These are phyloP conservation scores for Adelognathus sp. DNA, from an alignment of 2,888 invertebrate species.

Conservation along the genomic window DNA sequence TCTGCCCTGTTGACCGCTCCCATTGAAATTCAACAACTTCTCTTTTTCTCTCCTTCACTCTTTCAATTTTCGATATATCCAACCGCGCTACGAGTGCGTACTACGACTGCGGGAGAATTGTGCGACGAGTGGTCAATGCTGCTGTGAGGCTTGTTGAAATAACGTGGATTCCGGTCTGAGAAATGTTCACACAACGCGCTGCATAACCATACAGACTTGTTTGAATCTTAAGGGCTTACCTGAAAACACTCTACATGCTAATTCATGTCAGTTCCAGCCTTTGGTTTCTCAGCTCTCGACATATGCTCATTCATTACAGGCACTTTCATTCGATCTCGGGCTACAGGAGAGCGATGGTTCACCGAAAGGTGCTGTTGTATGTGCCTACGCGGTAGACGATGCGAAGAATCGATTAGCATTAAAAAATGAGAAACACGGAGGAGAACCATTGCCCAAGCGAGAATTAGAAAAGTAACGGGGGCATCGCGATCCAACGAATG, in stretches of 20 bases:
- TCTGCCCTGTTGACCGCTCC: not conserved
- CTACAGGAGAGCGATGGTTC: not conserved
- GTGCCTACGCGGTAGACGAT: constrained; percentile 3
- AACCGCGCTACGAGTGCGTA: not conserved
- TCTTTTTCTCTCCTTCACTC: not conserved
- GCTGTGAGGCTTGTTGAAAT: not conserved
- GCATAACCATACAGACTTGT: not conserved
- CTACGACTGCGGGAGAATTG: not conserved
- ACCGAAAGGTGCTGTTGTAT: not conserved
- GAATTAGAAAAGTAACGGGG: constrained; percentile 65
- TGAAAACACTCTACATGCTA: not conserved
- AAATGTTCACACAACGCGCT: not conserved
- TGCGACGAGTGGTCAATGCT: constrained; percentile 9
- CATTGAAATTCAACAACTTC: not conserved
- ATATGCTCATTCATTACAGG: not conserved
- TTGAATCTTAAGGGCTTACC: not conserved
- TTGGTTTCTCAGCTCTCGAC: not conserved
- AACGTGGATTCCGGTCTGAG: not conserved
- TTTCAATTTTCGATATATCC: not conserved
- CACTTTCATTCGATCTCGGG: not conserved
- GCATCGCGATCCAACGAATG: constrained; percentile 67
- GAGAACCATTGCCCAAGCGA: constrained; percentile 64
- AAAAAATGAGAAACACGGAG: constrained; percentile 66
- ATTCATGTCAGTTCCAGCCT: not conserved
- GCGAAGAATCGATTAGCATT: constrained; percentile 73